A percentile compares a stretch with the other conserved stretches of the same genome.
These are phyloP conservation scores for Psittacula echo DNA, from an alignment of 2,797 vertebrate species.

Conservation along the genomic window DNA sequence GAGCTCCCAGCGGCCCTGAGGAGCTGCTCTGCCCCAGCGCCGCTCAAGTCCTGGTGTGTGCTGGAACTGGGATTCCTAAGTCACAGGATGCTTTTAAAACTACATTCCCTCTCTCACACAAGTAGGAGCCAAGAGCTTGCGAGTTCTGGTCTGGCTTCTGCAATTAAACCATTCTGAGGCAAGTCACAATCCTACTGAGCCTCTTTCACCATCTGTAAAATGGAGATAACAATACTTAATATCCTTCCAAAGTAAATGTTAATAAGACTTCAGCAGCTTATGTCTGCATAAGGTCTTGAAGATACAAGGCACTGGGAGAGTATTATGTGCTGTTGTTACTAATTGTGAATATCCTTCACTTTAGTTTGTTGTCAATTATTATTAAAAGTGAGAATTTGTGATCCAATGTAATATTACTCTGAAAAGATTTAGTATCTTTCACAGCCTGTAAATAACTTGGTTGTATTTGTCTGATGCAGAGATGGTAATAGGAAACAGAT, in stretches of 20 bases:
- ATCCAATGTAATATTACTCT: constrained; percentile 59
- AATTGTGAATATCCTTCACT: constrained; percentile 60
- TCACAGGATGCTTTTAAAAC: constrained; percentile 54
- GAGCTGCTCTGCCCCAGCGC: not conserved
- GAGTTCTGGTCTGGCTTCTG: constrained; percentile 34
- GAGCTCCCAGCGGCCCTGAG: not conserved
- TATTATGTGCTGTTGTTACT: constrained; percentile 49
- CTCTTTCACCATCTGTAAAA: constrained; percentile 57
- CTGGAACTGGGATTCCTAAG: constrained; percentile 33
- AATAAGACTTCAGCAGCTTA: constrained; percentile 48
- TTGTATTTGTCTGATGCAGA: constrained; percentile 69
- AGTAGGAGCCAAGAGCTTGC: constrained; percentile 30
- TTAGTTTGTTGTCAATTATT: constrained; percentile 65
- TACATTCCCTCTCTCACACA: not conserved
- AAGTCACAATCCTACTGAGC: constrained; percentile 42
- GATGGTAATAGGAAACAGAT: constrained; percentile 68
- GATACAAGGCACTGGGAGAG: constrained; percentile 38
- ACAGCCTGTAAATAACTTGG: constrained; percentile 74
- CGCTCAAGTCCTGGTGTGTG: not conserved
- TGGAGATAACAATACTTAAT: constrained; percentile 46
- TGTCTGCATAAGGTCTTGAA: constrained; percentile 5
- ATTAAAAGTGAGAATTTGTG: constrained; percentile 71
- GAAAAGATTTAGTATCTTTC: constrained; percentile 73
- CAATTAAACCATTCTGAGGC: constrained; percentile 47
- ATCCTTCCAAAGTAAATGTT: constrained; percentile 46